phyloP scores from a whole-genome alignment of 2,888 invertebrate species.

The Eupithecia tripunctaria region DNA sequence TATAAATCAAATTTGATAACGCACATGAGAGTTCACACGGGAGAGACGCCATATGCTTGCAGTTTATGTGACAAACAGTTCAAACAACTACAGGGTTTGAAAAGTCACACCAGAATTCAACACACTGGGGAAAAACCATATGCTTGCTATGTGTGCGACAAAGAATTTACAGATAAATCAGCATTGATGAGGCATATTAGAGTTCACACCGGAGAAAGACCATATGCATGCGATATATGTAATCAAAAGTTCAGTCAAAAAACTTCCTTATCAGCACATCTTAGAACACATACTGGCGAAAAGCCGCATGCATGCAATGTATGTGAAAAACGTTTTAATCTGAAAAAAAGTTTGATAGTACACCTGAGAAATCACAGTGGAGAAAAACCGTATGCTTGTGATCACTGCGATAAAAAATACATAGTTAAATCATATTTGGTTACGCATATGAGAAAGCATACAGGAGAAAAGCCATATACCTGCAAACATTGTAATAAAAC shows the following conservation, averaged over 20 bases:
- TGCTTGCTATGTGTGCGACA: not conserved
- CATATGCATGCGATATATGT: not conserved
- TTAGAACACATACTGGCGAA: conserved; percentile 2
- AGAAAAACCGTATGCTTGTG: not conserved
- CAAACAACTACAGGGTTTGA: conserved; percentile 1
- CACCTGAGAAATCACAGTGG: conserved; percentile 3
- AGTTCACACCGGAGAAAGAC: conserved; percentile 1
- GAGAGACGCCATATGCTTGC: conserved; percentile 1
- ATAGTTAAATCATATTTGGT: not conserved
- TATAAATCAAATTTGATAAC: conserved; percentile 8
- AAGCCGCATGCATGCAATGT: not conserved
- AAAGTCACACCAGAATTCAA: not conserved
- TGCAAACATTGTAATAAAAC: not conserved
- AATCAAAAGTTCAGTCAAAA: not conserved
- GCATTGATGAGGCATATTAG: not conserved
- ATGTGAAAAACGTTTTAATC: not conserved
- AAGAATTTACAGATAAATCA: conserved; percentile 1
- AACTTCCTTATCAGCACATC: not conserved
- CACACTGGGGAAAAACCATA: conserved; percentile 13
- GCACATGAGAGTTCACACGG: conserved; percentile 11
- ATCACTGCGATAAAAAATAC: conserved; percentile 5
- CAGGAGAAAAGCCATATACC: conserved; percentile 2
- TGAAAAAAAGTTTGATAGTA: not conserved
- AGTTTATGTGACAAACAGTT: not conserved
- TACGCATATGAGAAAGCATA: not conserved